phyloP scores from a whole-genome alignment of 2,888 invertebrate genomes.

The Lypha dubia region DNA sequence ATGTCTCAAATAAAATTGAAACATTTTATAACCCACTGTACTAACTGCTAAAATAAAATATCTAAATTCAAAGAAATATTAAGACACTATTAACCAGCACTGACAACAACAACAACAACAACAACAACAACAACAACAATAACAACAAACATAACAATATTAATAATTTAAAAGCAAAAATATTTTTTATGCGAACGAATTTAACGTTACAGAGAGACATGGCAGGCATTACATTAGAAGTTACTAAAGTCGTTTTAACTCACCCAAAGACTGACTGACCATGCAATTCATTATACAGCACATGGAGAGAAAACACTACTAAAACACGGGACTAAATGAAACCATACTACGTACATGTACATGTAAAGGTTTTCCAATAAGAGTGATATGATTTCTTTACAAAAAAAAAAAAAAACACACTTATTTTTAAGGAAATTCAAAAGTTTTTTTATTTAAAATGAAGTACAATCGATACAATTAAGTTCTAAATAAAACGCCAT shows the following conservation, averaged over 20 bases:
- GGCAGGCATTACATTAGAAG: background rate
- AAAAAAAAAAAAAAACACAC: no score
- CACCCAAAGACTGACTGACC: conserved; percentile 5
- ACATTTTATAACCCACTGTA: conserved; percentile 16
- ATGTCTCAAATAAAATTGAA: background rate
- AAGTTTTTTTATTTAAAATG: no score
- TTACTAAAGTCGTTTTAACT: conserved; percentile 20
- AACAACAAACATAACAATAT: no score
- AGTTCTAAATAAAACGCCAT: no score
- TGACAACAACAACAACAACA: conserved; percentile 18
- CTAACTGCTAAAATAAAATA: background rate
- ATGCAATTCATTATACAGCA: background rate
- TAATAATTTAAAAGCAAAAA: no score
- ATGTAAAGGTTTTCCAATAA: no score
- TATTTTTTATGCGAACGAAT: conserved; percentile 6
- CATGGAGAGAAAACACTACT: background rate
- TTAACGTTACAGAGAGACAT: conserved; percentile 38
- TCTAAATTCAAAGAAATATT: conserved; percentile 49
- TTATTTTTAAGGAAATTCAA: no score
- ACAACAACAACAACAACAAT: conserved; percentile 7
- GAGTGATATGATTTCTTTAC: no score
- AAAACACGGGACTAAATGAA: background rate
- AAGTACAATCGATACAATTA: no score
- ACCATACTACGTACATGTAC: background rate
- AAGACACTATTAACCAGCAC: conserved; percentile 24